Conservation (phyloP, 1,140 invertebrate genomes). For the Hesperophylax magnus region DNA sequence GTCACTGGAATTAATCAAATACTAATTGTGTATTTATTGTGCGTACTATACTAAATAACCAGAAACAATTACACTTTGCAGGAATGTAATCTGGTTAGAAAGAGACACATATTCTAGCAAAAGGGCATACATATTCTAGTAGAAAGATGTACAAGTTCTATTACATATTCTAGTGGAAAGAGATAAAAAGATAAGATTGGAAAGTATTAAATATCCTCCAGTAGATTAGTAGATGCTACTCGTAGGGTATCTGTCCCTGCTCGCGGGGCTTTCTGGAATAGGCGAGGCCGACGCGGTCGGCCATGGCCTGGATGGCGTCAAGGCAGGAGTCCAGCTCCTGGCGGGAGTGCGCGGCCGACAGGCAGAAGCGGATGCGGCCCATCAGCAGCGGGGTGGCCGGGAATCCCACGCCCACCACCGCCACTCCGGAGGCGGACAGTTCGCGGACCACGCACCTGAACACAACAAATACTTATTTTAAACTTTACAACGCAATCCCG, state of each 20-base stretch:
- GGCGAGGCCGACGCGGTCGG: conserved; percentile 79
- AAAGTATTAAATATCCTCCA: neutral
- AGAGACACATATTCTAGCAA: no score
- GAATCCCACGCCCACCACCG: conserved; percentile 96
- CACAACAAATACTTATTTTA: conserved; percentile 41
- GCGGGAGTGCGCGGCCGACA: conserved; percentile 96
- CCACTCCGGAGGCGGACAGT: conserved; percentile 86
- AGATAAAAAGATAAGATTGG: no score
- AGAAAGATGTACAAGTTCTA: no score
- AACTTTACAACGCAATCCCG: neutral
- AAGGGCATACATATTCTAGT: no score
- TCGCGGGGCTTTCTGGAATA: conserved; percentile 79
- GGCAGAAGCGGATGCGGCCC: conserved; percentile 94
- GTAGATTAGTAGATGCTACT: neutral
- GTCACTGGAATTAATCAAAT: no score
- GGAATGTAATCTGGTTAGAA: no score
- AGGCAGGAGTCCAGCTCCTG: conserved; percentile 94
- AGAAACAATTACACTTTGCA: no score
- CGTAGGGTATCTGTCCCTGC: conserved; percentile 74
- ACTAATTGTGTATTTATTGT: no score
- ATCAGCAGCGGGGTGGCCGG: conserved; percentile 97
- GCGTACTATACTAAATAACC: no score
- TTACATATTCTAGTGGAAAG: no score
- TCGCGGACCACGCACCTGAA: conserved; percentile 87
- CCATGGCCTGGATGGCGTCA: conserved; percentile 79